Evolutionary conservation across 2,888 invertebrate genomes (phyloP), one percentile per base, ranked within the genome.

Genomic region (Stenotaenia linearis): DNA sequence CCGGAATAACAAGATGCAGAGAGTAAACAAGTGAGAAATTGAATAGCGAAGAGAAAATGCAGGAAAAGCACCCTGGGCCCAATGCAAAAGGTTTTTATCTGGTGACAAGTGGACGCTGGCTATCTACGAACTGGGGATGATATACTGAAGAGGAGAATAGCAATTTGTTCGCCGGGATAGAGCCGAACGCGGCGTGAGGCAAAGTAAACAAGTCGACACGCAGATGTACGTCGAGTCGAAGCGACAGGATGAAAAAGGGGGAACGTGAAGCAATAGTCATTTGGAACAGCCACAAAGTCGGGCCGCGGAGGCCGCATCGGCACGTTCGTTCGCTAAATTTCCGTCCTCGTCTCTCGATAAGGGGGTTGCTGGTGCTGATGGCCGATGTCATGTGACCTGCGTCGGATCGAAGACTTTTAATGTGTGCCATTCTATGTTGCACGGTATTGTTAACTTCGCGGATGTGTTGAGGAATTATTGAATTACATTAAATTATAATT

Each of bases 21-120:
- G 56, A 56, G 56, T 56, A 56, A 56, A 56, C 56, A 56, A 56
- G 56, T 56, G 56, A 56, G 3, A 56, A 56, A 56, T 56, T 56
- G 56, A 56, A 56, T 56, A 56, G 56, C 15, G n/a, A 23, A 56
- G 21, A 18, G 21, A 18, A 56, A 56, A 56, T 18, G 56, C 21
- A 23, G 18, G 21, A n/a, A n/a, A n/a, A n/a, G n/a, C n/a, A n/a
- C n/a, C n/a, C n/a, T n/a, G n/a, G n/a, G n/a, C n/a, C n/a, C n/a
- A n/a, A n/a, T n/a, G n/a, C n/a, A n/a, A n/a, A n/a, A 21, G 56
- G 12, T 56, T 56, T 45, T 56, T 56, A 56, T 56, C 56, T 56
- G 15, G 1, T 56, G 56, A 56, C n/a, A 56, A 56, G 56, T 56
- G 56, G 56, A 56, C 56, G 7, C 9, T 56, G 56, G 56, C 56